Percentiles rank a stretch among this genome's conserved stretches.
Conservation (phyloP, 2,888 invertebrate species). For the Allacma fusca region DNA sequence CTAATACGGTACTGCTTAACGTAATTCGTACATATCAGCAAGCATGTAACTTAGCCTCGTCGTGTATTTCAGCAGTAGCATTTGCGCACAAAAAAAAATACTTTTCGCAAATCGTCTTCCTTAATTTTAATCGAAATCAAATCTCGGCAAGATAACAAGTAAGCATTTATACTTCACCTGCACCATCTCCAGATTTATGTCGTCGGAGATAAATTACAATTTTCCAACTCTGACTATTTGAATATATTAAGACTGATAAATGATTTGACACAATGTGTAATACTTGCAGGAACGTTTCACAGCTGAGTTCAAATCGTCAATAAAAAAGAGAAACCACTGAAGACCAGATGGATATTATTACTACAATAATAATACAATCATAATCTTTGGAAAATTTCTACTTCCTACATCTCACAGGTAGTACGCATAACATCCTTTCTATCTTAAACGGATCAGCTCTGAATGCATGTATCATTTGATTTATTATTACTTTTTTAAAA, state of each 20-base stretch:
- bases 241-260: background rate
- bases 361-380: background rate
- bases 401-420: too few relatives aligned
- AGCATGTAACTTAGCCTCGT: background rate
- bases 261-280: too few relatives aligned
- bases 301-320: too few relatives aligned
- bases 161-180: background rate
- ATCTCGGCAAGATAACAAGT: background rate
- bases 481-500: background rate
- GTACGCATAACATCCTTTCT: too few relatives aligned
- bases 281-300: too few relatives aligned
- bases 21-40: conserved; percentile 14
- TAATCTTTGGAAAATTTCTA: background rate
- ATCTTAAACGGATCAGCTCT: too few relatives aligned
- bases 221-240: background rate
- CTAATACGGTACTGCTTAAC: background rate
- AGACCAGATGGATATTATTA: too few relatives aligned
- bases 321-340: too few relatives aligned
- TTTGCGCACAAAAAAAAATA: conserved; percentile 26
- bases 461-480: too few relatives aligned
- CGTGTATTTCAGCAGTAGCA: background rate
- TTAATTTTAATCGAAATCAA: conserved; percentile 15
- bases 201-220: too few relatives aligned
- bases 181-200: too few relatives aligned
- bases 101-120: background rate